A percentile compares a stretch with the other conserved stretches of the same genome.
phyloP scores from a whole-genome alignment of 1,140 invertebrate genomes.

The Ectropis grisescens region DNA sequence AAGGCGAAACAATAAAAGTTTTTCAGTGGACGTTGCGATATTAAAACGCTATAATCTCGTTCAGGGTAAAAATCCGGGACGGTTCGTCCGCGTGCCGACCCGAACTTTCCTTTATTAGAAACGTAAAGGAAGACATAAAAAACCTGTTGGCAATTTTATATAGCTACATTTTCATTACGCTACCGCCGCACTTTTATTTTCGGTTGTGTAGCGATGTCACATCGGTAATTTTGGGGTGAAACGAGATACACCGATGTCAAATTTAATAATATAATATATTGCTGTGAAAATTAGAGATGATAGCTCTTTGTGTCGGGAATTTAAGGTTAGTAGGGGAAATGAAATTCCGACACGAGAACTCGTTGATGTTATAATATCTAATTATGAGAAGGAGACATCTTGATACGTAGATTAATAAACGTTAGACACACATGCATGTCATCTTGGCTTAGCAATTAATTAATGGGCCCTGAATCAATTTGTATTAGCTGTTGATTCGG shows the following conservation, averaged over 20 bases:
- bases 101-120: constrained; percentile 49
- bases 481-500: too few species aligned
- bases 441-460: too few species aligned
- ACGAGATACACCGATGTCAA: constrained; percentile 21
- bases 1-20: constrained; percentile 49
- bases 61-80: constrained; percentile 19
- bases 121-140: constrained; percentile 32
- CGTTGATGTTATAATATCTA: too few species aligned
- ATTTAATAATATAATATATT: constrained; percentile 37
- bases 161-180: constrained; percentile 43
- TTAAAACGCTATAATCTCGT: constrained; percentile 56
- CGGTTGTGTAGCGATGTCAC: constrained; percentile 18
- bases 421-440: too few species aligned
- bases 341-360: constrained; percentile 2
- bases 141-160: constrained; percentile 28
- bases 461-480: too few species aligned
- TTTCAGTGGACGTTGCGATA: constrained; percentile 35
- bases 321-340: constrained; percentile 1
- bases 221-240: constrained; percentile 21
- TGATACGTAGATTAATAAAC: constrained; percentile 2
- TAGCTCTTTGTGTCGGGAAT: constrained; percentile 14
- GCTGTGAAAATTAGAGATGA: constrained; percentile 31
- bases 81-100: constrained; percentile 17
- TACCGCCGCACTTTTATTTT: constrained; percentile 37
- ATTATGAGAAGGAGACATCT: too few species aligned